Evolutionary conservation across 2,888 invertebrate species (phyloP).

Genomic region (Drosophila demipolita): DNA sequence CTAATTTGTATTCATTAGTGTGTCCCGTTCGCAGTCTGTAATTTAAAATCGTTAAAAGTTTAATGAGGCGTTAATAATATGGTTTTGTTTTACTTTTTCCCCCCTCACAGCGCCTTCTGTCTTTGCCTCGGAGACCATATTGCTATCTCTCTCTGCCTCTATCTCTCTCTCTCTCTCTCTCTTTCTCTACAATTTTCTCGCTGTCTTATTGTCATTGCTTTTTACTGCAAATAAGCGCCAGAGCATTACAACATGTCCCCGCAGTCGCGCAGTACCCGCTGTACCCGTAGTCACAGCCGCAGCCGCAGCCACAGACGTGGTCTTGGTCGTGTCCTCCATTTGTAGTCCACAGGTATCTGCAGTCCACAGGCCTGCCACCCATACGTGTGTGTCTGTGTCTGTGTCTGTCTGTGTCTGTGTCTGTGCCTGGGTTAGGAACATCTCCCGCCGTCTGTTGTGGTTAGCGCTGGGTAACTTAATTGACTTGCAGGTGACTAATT

Average conservation of each 20-base stretch:
- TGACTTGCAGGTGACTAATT: conserved; percentile 82
- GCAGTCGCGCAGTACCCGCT: conserved; percentile 14
- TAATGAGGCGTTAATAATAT: conserved; percentile 82
- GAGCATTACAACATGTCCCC: conserved; percentile 52
- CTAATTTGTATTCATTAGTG: conserved; percentile 82
- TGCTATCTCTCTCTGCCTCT: conserved; percentile 7
- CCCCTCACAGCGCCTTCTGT: conserved; percentile 21
- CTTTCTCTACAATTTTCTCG: conserved; percentile 58
- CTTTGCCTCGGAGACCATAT: conserved; percentile 9
- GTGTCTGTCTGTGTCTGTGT: conserved; percentile 29
- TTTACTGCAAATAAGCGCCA: conserved; percentile 77
- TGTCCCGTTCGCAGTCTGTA: conserved; percentile 71
- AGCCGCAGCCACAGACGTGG: conserved; percentile 1
- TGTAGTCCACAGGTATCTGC: conserved; percentile 3
- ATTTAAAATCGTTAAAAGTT: conserved; percentile 82
- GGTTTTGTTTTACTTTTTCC: conserved; percentile 76
- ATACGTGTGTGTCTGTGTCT: conserved; percentile 46
- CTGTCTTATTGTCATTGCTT: conserved; percentile 70
- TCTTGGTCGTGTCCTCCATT: conserved; percentile 30
- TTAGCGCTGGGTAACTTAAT: conserved; percentile 73
- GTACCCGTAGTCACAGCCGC: not conserved
- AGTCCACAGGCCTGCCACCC: conserved; percentile 25
- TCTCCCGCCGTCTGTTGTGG: conserved; percentile 68
- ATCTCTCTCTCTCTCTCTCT: conserved; percentile 24
- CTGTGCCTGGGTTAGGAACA: conserved; percentile 21